Conservation (phyloP, 2,113 vertebrate species). For the Heptranchias perlo region DNA sequence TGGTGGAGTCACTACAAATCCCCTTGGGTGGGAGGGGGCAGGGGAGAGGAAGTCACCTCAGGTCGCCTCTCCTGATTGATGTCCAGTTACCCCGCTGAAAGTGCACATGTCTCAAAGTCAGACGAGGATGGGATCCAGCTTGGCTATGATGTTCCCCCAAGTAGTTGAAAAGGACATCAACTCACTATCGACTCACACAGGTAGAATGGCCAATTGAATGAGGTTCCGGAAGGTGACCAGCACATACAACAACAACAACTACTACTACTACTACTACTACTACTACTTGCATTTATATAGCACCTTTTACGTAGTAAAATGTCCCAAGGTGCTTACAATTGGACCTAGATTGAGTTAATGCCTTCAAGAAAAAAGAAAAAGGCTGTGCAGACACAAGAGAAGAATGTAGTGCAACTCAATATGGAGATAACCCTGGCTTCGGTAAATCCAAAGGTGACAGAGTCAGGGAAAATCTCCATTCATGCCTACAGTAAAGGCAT, state of each 20-base stretch:
- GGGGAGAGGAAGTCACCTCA: background rate
- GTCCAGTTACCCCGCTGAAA: background rate
- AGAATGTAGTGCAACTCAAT: background rate
- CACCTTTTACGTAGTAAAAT: too few species aligned
- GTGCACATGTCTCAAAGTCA: background rate
- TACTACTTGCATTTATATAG: too few species aligned
- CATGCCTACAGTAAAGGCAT: background rate
- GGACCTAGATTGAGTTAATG: background rate
- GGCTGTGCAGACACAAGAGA: background rate
- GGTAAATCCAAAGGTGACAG: background rate
- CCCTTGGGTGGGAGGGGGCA: background rate
- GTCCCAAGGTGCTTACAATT: too few species aligned
- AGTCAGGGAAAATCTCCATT: background rate
- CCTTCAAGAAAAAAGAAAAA: background rate
- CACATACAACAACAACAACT: too few species aligned
- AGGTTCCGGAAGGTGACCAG: background rate
- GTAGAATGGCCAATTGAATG: background rate
- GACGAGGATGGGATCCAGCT: background rate
- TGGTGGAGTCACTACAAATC: background rate
- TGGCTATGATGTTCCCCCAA: background rate
- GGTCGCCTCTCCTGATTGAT: background rate
- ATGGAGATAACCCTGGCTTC: background rate
- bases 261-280: too few species aligned
- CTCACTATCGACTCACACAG: background rate
- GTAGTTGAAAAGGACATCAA: background rate